Evolutionary conservation across 1,140 invertebrate species (phyloP).

Genomic region (Globodera ellingtonae): DNA sequence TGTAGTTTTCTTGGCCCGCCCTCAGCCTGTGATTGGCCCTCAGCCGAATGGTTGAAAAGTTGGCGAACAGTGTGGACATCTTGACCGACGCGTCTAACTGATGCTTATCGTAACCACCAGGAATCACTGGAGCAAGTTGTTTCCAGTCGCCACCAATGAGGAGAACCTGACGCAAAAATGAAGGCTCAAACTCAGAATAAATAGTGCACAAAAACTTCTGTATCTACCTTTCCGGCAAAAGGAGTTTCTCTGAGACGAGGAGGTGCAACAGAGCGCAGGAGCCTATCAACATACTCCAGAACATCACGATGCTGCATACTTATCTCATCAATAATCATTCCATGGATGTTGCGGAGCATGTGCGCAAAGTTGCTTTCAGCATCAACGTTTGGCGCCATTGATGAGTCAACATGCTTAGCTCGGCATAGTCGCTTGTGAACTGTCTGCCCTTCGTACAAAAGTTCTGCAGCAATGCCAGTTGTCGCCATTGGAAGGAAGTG

Average conservation of each 20-base stretch:
- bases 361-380: not conserved
- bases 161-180: not conserved
- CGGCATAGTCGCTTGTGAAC: not conserved
- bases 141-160: conserved; percentile 10
- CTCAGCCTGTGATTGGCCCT: not conserved
- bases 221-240: not conserved
- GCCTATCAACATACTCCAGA: not conserved
- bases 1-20: not conserved
- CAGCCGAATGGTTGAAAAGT: not conserved
- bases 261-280: not conserved
- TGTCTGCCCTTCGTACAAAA: not conserved
- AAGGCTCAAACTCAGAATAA: not conserved
- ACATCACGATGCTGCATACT: not conserved
- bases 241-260: not conserved
- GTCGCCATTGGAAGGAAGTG: not conserved
- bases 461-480: not conserved
- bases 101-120: not conserved
- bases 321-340: not conserved
- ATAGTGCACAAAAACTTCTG: too few species aligned
- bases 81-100: not conserved
- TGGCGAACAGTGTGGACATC: not conserved
- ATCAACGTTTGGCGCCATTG: not conserved
- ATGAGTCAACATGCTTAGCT: not conserved
- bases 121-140: not conserved
- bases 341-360: not conserved